phyloP scores from a whole-genome alignment of 2,797 vertebrate species.

The Merluccius polli region DNA sequence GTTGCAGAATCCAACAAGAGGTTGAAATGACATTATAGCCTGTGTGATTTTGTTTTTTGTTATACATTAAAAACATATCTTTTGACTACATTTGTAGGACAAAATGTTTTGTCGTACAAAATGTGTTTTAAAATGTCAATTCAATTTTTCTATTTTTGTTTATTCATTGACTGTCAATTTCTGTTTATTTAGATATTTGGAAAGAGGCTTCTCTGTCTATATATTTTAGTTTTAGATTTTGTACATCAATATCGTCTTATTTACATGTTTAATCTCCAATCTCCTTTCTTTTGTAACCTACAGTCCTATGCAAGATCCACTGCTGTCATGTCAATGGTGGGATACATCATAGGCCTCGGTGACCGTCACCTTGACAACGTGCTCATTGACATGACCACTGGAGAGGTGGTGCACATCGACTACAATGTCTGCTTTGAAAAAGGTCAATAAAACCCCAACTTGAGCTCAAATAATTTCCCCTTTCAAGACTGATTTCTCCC shows the following conservation, averaged over 20 bases:
- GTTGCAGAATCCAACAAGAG: too few species aligned
- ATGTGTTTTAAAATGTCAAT: too few species aligned
- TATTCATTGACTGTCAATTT: background rate
- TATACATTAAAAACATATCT: too few species aligned
- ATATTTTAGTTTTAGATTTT: background rate
- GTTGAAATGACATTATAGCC: too few species aligned
- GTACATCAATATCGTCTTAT: background rate
- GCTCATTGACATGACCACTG: constrained; percentile 98
- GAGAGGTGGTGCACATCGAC: constrained; percentile 98
- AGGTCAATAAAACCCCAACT: constrained; percentile 68
- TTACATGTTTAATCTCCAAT: background rate
- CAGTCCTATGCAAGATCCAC: constrained; percentile 96
- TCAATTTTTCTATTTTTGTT: too few species aligned
- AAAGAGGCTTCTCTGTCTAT: too few species aligned
- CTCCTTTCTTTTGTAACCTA: background rate
- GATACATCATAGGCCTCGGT: constrained; percentile 97
- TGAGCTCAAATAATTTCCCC: background rate
- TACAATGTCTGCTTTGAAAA: constrained; percentile 99
- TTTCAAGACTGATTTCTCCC: background rate
- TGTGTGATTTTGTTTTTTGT: too few species aligned
- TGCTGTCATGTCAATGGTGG: constrained; percentile 99
- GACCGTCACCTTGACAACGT: constrained; percentile 98
- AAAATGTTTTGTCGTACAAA: too few species aligned
- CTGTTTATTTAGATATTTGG: background rate
- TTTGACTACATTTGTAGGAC: too few species aligned